Evolutionary conservation across 2,113 vertebrate species (phyloP).

Genomic region (Pithys albifrons): DNA sequence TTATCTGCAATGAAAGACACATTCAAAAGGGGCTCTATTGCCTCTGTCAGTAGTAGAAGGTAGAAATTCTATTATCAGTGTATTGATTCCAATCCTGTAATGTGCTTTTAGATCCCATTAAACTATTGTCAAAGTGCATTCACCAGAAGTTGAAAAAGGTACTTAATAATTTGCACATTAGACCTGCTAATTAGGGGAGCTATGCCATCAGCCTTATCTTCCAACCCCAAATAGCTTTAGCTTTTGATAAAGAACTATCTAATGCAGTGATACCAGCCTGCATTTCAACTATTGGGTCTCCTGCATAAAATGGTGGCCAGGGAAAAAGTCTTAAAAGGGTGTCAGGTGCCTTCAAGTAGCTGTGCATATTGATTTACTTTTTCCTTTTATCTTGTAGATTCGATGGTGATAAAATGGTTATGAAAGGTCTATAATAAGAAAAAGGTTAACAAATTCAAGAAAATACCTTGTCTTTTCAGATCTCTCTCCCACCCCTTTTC

Average conservation of each 20-base stretch:
- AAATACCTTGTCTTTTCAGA: background rate
- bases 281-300: background rate
- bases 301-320: background rate
- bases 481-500: background rate
- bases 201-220: slow-evolving; percentile 52
- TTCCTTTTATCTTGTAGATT: background rate
- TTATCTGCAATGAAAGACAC: slow-evolving; percentile 48
- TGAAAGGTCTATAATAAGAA: background rate
- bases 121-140: slow-evolving; percentile 65
- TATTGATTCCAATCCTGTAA: slow-evolving; percentile 65
- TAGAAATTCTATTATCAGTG: slow-evolving; percentile 40
- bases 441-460: background rate
- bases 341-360: background rate
- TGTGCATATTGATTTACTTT: background rate
- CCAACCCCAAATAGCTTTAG: slow-evolving; percentile 4
- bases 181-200: slow-evolving; percentile 60
- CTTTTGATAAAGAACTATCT: slow-evolving; percentile 24
- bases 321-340: background rate
- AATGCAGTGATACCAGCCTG: background rate
- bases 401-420: background rate
- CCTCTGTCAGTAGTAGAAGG: slow-evolving; percentile 33
- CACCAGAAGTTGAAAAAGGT: slow-evolving; percentile 63
- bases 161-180: slow-evolving; percentile 72
- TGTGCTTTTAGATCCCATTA: slow-evolving; percentile 68
- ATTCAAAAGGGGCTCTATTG: slow-evolving; percentile 24